Conservation (phyloP, 2,888 invertebrate genomes). For the Drosophila multiciliata region DNA sequence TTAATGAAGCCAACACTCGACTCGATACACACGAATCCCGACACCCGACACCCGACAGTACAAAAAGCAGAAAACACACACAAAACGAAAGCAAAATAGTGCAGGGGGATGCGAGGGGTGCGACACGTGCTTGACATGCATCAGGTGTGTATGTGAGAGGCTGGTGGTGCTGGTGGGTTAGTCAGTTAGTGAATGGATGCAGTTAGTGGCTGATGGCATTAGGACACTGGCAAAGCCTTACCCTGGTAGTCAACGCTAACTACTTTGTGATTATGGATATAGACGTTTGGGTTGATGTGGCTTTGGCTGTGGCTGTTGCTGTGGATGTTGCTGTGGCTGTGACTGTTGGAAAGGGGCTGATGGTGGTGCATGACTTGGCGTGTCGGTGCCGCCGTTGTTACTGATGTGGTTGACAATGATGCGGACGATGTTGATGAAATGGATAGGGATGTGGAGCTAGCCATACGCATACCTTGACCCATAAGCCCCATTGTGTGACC, state of each 20-base stretch:
- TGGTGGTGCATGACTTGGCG: constrained; percentile 53
- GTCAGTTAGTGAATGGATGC: constrained; percentile 60
- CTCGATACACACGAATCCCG: constrained; percentile 12
- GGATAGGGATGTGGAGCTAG: constrained; percentile 56
- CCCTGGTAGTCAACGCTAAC: constrained; percentile 73
- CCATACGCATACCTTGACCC: constrained; percentile 74
- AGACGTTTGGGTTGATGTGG: constrained; percentile 50
- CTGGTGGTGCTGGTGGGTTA: constrained; percentile 22
- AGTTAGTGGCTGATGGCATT: constrained; percentile 47
- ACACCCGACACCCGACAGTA: constrained; percentile 32
- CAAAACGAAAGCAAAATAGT: constrained; percentile 31
- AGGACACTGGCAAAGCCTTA: constrained; percentile 55
- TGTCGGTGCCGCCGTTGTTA: constrained; percentile 46
- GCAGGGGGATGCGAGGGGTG: constrained; percentile 35
- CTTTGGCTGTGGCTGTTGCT: constrained; percentile 33
- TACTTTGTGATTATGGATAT: constrained; percentile 72
- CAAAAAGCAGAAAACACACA: constrained; percentile 33
- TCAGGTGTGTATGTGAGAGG: constrained; percentile 27
- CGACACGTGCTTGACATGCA: constrained; percentile 49
- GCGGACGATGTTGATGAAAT: constrained; percentile 58
- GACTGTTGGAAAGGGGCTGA: constrained; percentile 23
- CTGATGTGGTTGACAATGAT: constrained; percentile 40
- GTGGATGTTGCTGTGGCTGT: constrained; percentile 31
- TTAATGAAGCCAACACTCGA: constrained; percentile 44
- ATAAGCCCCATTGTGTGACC: constrained; percentile 40